A percentile compares a stretch with the other conserved stretches of the same genome.
phyloP scores from a whole-genome alignment of 2,113 vertebrate genomes.

The Equus quagga region DNA sequence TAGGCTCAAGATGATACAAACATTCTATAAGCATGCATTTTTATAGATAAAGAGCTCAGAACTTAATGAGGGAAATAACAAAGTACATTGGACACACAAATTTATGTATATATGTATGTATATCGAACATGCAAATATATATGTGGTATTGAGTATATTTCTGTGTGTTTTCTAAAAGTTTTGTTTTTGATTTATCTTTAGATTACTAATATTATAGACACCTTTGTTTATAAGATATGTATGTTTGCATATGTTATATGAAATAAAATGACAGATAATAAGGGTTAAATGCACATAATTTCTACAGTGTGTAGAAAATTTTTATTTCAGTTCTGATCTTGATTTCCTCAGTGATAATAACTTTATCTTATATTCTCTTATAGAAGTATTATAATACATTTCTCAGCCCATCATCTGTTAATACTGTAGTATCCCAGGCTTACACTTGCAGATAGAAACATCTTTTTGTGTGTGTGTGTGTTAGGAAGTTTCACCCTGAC shows the following conservation, averaged over 20 bases:
- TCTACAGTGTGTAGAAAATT: neutral
- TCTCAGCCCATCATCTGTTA: neutral
- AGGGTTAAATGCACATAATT: neutral
- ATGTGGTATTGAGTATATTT: neutral
- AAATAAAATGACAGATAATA: slow-evolving; percentile 31
- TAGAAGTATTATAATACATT: neutral
- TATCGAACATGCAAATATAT: too few species aligned
- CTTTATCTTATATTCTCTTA: neutral
- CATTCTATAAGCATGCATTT: neutral
- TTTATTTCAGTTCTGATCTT: neutral
- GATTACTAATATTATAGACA: neutral
- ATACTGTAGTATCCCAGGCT: neutral
- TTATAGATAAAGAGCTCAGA: neutral
- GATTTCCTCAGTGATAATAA: neutral
- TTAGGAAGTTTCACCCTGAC: too few species aligned
- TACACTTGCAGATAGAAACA: neutral
- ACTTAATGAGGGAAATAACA: neutral
- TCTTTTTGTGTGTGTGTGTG: neutral
- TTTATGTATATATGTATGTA: neutral
- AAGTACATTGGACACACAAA: neutral
- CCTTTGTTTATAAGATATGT: neutral
- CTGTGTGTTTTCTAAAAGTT: neutral
- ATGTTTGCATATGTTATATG: neutral
- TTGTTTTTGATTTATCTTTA: neutral
- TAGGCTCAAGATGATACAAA: neutral